A percentile compares a stretch with the other conserved stretches of the same genome.
Conservation (phyloP, 1,140 invertebrate genomes). For the Phocides pigmalion region DNA sequence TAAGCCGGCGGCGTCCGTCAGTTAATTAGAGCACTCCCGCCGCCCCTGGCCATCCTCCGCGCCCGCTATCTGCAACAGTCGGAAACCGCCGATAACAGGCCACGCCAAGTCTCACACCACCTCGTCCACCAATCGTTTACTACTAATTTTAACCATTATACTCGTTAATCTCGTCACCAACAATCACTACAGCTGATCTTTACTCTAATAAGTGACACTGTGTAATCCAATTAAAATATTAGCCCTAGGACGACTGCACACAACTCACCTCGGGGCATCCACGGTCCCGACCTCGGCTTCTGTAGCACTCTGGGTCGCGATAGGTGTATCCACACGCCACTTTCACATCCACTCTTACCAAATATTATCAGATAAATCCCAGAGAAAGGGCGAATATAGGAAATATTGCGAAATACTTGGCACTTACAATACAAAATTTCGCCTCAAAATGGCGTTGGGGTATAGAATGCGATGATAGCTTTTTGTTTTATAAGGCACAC, state of each 20-base stretch:
- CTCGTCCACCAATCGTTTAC: background rate
- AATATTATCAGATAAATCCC: slow-evolving; percentile 50
- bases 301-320: slow-evolving; percentile 42
- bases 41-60: slow-evolving; percentile 76
- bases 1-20: slow-evolving; percentile 78
- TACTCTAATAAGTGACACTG: slow-evolving; percentile 1
- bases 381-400: slow-evolving; percentile 52
- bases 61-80: slow-evolving; percentile 79
- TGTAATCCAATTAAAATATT: slow-evolving; percentile 77
- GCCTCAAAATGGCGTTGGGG: slow-evolving; percentile 84
- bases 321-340: slow-evolving; percentile 36
- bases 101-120: slow-evolving; percentile 54
- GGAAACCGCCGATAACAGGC: slow-evolving; percentile 76
- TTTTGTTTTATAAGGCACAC: slow-evolving; percentile 81
- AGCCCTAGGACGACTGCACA: slow-evolving; percentile 54
- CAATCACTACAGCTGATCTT: slow-evolving; percentile 1
- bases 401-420: slow-evolving; percentile 84
- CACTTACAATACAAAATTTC: slow-evolving; percentile 84
- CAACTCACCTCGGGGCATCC: slow-evolving; percentile 73
- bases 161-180: background rate
- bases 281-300: slow-evolving; percentile 49
- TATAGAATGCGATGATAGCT: slow-evolving; percentile 83
- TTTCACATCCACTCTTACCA: slow-evolving; percentile 55
- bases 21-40: slow-evolving; percentile 72
- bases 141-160: background rate